phyloP scores from a whole-genome alignment of 2,888 invertebrate species.

The Brenthis daphne region DNA sequence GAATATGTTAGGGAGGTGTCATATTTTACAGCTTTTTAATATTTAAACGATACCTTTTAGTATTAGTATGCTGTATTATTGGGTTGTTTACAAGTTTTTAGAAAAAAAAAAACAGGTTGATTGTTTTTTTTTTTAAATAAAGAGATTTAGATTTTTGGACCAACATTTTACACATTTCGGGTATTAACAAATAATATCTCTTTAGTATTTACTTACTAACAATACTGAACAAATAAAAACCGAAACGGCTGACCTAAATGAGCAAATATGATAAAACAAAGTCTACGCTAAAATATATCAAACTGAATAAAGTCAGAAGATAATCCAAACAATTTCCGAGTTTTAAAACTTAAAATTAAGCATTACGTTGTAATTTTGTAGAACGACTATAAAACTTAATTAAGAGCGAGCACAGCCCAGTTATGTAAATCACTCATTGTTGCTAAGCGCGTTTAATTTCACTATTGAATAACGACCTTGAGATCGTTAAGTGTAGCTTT shows the following conservation, averaged over 20 bases:
- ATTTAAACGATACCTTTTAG: conserved; percentile 13
- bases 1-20: neutral
- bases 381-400: conserved; percentile 58
- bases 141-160: neutral
- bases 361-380: conserved; percentile 37
- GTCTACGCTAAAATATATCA: too few species aligned
- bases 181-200: too few species aligned
- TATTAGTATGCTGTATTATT: neutral
- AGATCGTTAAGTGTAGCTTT: conserved; percentile 41
- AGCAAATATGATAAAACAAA: too few species aligned
- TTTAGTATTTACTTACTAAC: too few species aligned
- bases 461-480: conserved; percentile 45
- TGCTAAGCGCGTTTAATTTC: conserved; percentile 59
- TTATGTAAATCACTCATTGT: conserved; percentile 69
- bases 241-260: too few species aligned
- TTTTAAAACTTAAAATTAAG: conserved; percentile 19
- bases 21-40: conserved; percentile 5
- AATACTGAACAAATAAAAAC: too few species aligned
- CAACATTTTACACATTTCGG: too few species aligned
- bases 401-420: conserved; percentile 57
- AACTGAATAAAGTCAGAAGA: too few species aligned
- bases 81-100: neutral
- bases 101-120: neutral
- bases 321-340: neutral
- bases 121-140: neutral